These are phyloP conservation scores for Saccostrea echinata DNA, from an alignment of 1,140 invertebrate genomes.

Conservation along the genomic window DNA sequence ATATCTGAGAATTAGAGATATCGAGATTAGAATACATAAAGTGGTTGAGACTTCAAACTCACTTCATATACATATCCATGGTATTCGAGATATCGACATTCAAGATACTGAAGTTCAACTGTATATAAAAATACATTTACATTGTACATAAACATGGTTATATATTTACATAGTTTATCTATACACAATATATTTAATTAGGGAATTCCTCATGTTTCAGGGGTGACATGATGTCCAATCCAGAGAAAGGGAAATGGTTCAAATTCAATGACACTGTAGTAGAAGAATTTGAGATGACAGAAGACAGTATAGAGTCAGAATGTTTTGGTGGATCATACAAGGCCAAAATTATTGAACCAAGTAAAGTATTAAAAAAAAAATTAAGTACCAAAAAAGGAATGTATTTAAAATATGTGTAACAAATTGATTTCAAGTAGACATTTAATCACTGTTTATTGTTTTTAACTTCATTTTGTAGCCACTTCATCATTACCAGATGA, in stretches of 20 bases:
- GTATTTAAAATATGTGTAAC: not conserved
- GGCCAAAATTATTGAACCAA: constrained; percentile 80
- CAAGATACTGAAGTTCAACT: too few relatives aligned
- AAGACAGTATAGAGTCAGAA: constrained; percentile 77
- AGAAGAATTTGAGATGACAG: constrained; percentile 80
- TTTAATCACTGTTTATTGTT: not conserved
- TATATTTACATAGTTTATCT: too few relatives aligned
- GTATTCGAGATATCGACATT: too few relatives aligned
- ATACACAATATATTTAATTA: too few relatives aligned
- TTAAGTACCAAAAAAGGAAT: too few relatives aligned
- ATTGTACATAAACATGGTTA: too few relatives aligned
- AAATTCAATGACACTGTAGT: constrained; percentile 80
- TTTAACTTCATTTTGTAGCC: not conserved
- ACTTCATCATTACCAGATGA: constrained; percentile 73
- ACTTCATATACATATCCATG: too few relatives aligned
- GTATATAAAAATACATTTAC: too few relatives aligned
- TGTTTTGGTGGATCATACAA: constrained; percentile 82
- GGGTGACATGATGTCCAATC: constrained; percentile 77
- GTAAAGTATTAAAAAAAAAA: constrained; percentile 66
- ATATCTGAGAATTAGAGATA: too few relatives aligned
- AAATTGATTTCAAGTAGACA: not conserved
- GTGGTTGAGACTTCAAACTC: too few relatives aligned
- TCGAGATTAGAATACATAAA: too few relatives aligned
- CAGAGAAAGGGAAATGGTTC: constrained; percentile 80
- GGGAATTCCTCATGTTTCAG: constrained; percentile 60